These are phyloP conservation scores for Hypotaenidia okinawae DNA, from an alignment of 2,797 vertebrate genomes.

Conservation along the genomic window DNA sequence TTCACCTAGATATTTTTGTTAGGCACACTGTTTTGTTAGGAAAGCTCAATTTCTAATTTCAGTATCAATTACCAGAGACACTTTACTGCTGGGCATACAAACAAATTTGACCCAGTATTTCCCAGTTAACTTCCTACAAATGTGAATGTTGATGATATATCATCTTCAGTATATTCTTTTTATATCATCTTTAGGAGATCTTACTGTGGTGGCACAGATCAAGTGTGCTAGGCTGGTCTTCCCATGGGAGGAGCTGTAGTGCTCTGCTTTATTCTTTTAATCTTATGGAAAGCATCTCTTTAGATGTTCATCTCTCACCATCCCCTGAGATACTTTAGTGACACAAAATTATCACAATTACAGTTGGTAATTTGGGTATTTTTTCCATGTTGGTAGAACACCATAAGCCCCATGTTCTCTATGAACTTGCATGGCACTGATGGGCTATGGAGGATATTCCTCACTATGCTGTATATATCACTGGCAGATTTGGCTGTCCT, in stretches of 20 bases:
- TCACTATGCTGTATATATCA: neutral
- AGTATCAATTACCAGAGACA: neutral
- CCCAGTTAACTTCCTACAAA: neutral
- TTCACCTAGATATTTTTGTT: neutral
- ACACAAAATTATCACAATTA: neutral
- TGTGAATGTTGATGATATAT: neutral
- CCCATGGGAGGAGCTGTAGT: neutral
- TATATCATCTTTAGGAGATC: neutral
- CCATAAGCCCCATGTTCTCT: neutral
- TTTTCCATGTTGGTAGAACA: neutral
- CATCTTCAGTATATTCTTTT: neutral
- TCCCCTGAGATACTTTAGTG: neutral
- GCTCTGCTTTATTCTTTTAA: neutral
- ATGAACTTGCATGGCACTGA: neutral
- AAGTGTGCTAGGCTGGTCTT: neutral
- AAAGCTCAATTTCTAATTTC: neutral
- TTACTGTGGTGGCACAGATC: neutral
- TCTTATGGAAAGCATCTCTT: neutral
- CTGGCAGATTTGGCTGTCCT: conserved; percentile 13
- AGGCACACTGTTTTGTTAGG: neutral
- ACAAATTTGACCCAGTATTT: neutral
- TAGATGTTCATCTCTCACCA: neutral
- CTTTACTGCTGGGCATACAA: neutral
- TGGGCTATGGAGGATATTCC: neutral
- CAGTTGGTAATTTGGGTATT: neutral